Base-by-base conservation (phyloP, 2,113 vertebrate genomes). In the Ptilonorhynchus violaceus region DNA sequence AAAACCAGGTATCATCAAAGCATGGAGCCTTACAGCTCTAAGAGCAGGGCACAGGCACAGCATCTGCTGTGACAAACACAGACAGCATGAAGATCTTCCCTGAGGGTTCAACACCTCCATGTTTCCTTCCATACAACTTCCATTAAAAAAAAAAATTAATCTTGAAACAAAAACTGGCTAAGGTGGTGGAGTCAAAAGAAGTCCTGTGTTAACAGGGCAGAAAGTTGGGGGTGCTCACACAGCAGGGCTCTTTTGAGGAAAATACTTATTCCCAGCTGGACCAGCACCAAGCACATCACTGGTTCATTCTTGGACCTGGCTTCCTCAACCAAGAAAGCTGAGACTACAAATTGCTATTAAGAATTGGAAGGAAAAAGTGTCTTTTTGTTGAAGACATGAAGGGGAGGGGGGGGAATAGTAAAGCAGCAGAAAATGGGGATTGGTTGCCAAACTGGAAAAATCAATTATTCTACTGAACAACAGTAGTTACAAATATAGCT, bases 381-480 rank as follows among this genome's bases (percentile, higher is more conserved):
- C 74, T 87, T 87, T 96, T 92, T 92, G 91, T 91, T 78, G 72
- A 82, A 75, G 88, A 87, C 11, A 10, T 47, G 59, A 42, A 47
- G 72, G 27, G 39, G 23, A 24, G 44, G 27, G 37, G 20, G 33
- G 33, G 21, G 35, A 47, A 81, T 78, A 87, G 75, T 85, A 92
- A 93, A 88, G 64, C 68, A 90, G 79, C 84, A 95, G 89, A 96
- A 96, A 95, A 93, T 75, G 53, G 73, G 83, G 74, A 86, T 59
- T 60, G 85, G 73, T 93, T 95, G 96, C 95, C 95, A 96, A 97
- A 96, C 88, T 93, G 66, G 86, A 96, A 96, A 96, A 96, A 96
- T 96, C 95, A 95, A 94, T 96, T 97, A 96, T 94, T 93, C 83
- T 94, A 68, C 92, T 82, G 84, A 96, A 96, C 83, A 96, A 96